Evolutionary conservation across 2,797 vertebrate genomes (phyloP).

Genomic region (Zenarchopterus dispar): DNA sequence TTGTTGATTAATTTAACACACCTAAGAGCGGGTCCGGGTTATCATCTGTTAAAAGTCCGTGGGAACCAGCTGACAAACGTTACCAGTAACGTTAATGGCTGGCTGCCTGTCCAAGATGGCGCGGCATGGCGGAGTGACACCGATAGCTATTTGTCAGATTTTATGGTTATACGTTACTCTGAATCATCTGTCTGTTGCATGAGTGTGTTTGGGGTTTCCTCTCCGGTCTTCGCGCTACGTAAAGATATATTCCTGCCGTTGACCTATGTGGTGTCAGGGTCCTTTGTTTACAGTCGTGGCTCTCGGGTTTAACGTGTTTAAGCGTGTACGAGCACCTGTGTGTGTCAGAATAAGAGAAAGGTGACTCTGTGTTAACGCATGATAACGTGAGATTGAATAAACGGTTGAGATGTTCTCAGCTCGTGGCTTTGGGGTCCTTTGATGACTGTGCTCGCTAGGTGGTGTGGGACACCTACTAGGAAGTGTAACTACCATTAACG

Average conservation of each 20-base stretch:
- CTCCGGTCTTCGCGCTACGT: neutral
- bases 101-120: slow-evolving; percentile 94
- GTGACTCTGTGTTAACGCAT: neutral
- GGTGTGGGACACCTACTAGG: slow-evolving; percentile 69
- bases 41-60: slow-evolving; percentile 3
- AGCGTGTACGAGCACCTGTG: slow-evolving; percentile 20
- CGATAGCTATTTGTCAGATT: slow-evolving; percentile 49
- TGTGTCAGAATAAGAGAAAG: slow-evolving; percentile 5
- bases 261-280: slow-evolving; percentile 30
- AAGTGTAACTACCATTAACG: slow-evolving; percentile 47
- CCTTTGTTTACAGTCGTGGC: slow-evolving; percentile 71
- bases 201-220: neutral
- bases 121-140: slow-evolving; percentile 89
- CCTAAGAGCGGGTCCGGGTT: neutral
- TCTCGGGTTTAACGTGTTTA: slow-evolving; percentile 15
- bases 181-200: neutral
- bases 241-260: slow-evolving; percentile 6
- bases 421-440: slow-evolving; percentile 19
- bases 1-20: neutral
- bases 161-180: slow-evolving; percentile 17
- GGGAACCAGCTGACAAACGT: slow-evolving; percentile 59
- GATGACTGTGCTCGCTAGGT: slow-evolving; percentile 64
- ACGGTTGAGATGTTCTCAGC: slow-evolving; percentile 52
- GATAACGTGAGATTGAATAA: slow-evolving; percentile 3
- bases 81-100: slow-evolving; percentile 75